Evolutionary conservation across 2,797 vertebrate genomes (phyloP).

Genomic region (Echiichthys vipera): DNA sequence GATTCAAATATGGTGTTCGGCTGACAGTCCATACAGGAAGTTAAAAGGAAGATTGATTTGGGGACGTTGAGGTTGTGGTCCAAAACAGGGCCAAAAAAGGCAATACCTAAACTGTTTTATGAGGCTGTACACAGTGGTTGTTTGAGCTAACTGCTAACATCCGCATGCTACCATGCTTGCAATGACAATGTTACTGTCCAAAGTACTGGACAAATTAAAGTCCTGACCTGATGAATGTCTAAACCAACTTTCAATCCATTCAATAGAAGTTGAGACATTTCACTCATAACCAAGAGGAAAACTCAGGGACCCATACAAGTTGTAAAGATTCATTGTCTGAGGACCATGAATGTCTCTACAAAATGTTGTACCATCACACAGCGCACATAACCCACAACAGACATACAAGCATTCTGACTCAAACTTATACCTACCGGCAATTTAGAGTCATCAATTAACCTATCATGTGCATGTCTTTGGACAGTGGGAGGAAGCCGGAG

Average conservation of each 20-base stretch:
- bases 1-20: conserved; percentile 3
- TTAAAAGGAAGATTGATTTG: conserved; percentile 10
- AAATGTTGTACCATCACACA: too few relatives aligned
- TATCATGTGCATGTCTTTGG: too few relatives aligned
- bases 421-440: too few relatives aligned
- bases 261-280: neutral
- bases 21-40: conserved; percentile 2
- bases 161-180: neutral
- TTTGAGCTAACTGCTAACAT: neutral
- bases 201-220: neutral
- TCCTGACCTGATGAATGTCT: neutral
- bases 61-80: neutral
- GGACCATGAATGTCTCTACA: neutral
- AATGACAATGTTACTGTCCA: neutral
- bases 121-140: neutral
- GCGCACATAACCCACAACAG: too few relatives aligned
- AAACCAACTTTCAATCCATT: neutral
- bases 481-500: too few relatives aligned
- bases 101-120: too few relatives aligned
- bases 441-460: too few relatives aligned
- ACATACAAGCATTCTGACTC: too few relatives aligned
- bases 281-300: neutral
- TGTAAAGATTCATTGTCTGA: neutral
- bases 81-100: neutral
- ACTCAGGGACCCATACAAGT: neutral